These are phyloP conservation scores for Leptinotarsa peninsularis DNA, from an alignment of 2,888 invertebrate genomes.

Conservation along the genomic window DNA sequence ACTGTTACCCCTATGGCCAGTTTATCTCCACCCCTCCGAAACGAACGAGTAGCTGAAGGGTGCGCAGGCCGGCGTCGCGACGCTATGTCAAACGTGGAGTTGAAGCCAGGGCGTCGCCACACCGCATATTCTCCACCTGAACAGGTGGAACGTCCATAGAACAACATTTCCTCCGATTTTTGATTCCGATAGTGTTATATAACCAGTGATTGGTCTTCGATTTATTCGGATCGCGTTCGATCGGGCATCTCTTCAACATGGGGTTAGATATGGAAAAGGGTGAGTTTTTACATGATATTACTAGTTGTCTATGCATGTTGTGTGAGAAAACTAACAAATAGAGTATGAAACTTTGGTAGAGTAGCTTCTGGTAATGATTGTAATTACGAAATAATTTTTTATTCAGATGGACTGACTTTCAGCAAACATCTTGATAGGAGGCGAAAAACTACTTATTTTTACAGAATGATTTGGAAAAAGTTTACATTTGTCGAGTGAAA, in stretches of 20 bases:
- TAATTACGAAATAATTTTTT: too few species aligned
- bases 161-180: constrained; percentile 42
- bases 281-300: constrained; percentile 36
- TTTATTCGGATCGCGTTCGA: constrained; percentile 16
- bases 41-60: constrained; percentile 43
- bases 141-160: constrained; percentile 56
- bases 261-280: constrained; percentile 37
- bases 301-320: constrained; percentile 2
- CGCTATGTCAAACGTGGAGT: constrained; percentile 63
- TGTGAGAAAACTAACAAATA: neutral
- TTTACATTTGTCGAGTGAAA: too few species aligned
- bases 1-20: constrained; percentile 24
- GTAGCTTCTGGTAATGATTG: too few species aligned
- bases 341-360: neutral
- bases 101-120: constrained; percentile 65
- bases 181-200: constrained; percentile 37
- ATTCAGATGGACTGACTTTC: too few species aligned
- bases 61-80: constrained; percentile 54
- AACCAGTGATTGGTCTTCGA: constrained; percentile 18
- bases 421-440: too few species aligned
- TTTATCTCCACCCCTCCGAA: constrained; percentile 27
- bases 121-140: constrained; percentile 58
- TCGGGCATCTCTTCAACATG: constrained; percentile 30
- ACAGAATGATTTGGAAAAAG: too few species aligned
- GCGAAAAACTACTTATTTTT: too few species aligned